Evolutionary conservation across 1,140 invertebrate species (phyloP).

Genomic region (Bombus vancouverensis): DNA sequence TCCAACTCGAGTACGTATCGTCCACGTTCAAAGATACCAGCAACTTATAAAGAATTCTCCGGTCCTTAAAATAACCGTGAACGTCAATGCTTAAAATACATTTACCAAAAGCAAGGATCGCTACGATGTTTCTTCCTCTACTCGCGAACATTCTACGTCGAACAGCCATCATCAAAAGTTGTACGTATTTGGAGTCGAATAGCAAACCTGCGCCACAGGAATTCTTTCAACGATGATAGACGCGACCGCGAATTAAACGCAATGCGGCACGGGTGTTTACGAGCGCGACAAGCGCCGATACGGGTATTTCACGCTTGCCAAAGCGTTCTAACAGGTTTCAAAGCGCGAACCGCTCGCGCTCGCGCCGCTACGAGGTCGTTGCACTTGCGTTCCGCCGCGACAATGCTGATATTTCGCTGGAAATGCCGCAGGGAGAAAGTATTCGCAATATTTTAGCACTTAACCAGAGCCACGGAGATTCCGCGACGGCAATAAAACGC

Average conservation of each 20-base stretch:
- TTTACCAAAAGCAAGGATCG: not conserved
- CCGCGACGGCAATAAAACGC: conserved; percentile 53
- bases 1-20: not conserved
- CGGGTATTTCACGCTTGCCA: conserved; percentile 16
- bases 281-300: conserved; percentile 5
- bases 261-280: not conserved
- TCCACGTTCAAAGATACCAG: conserved; percentile 7
- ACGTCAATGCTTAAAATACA: conserved; percentile 36
- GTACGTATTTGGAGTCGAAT: no score
- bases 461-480: conserved; percentile 34
- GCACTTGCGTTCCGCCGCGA: conserved; percentile 47
- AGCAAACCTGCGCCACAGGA: no score
- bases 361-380: conserved; percentile 48
- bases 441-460: conserved; percentile 56
- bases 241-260: conserved; percentile 22
- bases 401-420: conserved; percentile 60
- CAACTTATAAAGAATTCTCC: conserved; percentile 15
- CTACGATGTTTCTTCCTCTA: not conserved
- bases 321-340: conserved; percentile 60
- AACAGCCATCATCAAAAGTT: not conserved
- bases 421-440: conserved; percentile 42
- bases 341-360: conserved; percentile 44
- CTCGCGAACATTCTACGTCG: no score
- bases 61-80: conserved; percentile 11
- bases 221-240: conserved; percentile 1